Evolutionary conservation across 1,140 invertebrate species (phyloP).

Genomic region (Eufriesea mexicana): DNA sequence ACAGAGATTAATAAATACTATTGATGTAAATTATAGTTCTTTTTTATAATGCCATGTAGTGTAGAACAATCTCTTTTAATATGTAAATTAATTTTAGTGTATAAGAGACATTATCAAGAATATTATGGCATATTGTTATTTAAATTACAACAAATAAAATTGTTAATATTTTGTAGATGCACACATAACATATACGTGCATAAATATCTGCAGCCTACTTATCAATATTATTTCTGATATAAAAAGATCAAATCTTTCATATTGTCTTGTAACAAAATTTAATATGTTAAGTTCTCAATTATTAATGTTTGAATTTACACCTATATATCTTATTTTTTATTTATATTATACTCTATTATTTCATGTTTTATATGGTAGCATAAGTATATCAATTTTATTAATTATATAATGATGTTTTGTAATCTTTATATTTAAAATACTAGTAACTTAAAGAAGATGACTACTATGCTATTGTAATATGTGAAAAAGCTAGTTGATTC

Average conservation of each 20-base stretch:
- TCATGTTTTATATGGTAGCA: neutral
- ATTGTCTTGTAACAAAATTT: neutral
- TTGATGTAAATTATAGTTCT: too few relatives aligned
- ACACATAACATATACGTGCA: too few relatives aligned
- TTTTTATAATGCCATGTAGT: too few relatives aligned
- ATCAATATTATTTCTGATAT: too few relatives aligned
- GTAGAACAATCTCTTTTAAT: too few relatives aligned
- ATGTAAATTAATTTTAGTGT: too few relatives aligned
- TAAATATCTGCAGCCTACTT: too few relatives aligned
- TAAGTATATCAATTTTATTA: neutral
- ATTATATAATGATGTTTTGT: neutral
- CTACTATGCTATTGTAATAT: neutral
- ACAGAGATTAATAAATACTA: too few relatives aligned
- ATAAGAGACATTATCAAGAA: too few relatives aligned
- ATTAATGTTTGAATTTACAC: neutral
- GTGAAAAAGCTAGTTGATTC: neutral
- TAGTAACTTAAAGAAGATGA: neutral
- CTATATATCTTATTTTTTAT: neutral
- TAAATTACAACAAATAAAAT: too few relatives aligned
- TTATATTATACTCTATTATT: neutral
- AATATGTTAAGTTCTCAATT: neutral
- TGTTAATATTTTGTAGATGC: too few relatives aligned
- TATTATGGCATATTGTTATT: too few relatives aligned
- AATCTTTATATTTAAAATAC: slow-evolving; percentile 1
- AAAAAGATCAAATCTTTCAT: neutral